Percentiles rank a stretch among this genome's conserved stretches.
These are phyloP conservation scores for Pipra filicauda DNA, from an alignment of 2,113 vertebrate genomes.

Conservation along the genomic window DNA sequence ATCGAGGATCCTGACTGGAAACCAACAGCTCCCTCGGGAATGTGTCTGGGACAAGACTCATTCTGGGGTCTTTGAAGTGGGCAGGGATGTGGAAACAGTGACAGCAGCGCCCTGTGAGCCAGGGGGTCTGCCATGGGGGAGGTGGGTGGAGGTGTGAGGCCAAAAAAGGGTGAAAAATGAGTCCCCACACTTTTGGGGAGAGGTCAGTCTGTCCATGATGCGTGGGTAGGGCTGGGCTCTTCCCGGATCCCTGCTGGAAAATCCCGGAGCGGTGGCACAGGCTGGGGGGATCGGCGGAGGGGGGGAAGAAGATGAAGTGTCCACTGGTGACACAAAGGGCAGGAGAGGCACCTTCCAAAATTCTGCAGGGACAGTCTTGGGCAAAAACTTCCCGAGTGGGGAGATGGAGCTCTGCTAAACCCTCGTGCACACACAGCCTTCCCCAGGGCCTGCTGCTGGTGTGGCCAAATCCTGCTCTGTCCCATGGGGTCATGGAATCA, in stretches of 20 bases:
- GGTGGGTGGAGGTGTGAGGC: background rate
- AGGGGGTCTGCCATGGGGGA: background rate
- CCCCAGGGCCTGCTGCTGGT: background rate
- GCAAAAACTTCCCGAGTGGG: background rate
- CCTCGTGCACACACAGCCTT: background rate
- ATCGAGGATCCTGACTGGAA: background rate
- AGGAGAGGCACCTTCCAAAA: background rate
- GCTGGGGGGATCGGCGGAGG: background rate
- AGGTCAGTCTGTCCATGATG: background rate
- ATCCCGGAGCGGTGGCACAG: background rate
- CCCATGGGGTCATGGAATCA: background rate
- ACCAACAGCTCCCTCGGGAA: background rate
- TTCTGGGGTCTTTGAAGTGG: background rate
- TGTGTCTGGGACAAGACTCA: background rate
- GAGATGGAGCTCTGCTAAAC: background rate
- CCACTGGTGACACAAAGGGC: background rate
- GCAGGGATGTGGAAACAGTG: constrained; percentile 33
- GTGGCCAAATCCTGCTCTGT: background rate
- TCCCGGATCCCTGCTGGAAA: background rate
- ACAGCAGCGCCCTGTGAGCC: background rate
- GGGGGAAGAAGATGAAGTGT: background rate
- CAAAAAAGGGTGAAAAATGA: background rate
- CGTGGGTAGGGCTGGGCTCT: background rate
- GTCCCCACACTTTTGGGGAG: background rate
- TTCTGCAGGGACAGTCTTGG: background rate